These are phyloP conservation scores for Ursus arctos DNA, from an alignment of 2,113 vertebrate species.

Conservation along the genomic window DNA sequence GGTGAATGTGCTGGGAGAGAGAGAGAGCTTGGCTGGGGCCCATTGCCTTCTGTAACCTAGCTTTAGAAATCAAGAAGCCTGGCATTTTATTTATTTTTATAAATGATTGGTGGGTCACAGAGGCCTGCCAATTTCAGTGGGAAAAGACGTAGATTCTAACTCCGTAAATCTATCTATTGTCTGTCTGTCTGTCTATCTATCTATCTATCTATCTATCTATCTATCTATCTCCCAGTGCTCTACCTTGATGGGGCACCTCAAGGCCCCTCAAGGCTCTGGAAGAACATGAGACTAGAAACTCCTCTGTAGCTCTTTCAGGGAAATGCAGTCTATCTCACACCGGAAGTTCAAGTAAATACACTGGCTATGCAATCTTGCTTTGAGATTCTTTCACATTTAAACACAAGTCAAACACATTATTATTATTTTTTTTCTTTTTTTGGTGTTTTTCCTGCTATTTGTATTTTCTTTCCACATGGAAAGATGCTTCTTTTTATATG, in stretches of 20 bases:
- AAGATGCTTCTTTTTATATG: not conserved
- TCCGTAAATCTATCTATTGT: not conserved
- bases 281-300: not conserved
- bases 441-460: not conserved
- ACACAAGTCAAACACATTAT: not conserved
- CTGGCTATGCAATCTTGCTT: rapidly evolving
- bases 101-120: not conserved
- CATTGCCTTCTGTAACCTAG: not conserved
- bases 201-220: too few species aligned
- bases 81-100: not conserved
- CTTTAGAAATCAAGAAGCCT: rapidly evolving
- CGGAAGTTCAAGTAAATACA: not conserved
- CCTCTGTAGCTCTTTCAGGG: rapidly evolving
- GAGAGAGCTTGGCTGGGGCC: not conserved
- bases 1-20: not conserved
- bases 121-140: not conserved
- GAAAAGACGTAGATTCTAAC: rapidly evolving
- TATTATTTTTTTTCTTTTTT: too few species aligned
- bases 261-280: not conserved
- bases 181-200: too few species aligned
- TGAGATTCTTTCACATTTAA: not conserved
- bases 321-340: rapidly evolving
- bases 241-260: too few species aligned
- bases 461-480: not conserved
- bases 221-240: too few species aligned